These are phyloP conservation scores for Brachypalpus laphriformis DNA, from an alignment of 2,888 invertebrate species.

Conservation along the genomic window DNA sequence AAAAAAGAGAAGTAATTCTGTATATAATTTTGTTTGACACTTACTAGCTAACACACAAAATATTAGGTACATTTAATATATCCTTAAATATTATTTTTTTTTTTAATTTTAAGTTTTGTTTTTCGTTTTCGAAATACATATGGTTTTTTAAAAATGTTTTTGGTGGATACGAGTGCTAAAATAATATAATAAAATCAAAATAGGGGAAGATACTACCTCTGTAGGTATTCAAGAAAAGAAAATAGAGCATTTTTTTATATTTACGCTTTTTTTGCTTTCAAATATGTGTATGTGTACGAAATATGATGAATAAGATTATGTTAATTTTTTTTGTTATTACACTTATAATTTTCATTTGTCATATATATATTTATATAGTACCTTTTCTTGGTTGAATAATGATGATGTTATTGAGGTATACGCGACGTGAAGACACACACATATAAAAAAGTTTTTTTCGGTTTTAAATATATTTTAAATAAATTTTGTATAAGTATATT, in stretches of 20 bases:
- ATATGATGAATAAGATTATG: slow-evolving; percentile 57
- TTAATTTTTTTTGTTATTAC: slow-evolving; percentile 51
- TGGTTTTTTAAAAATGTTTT: too few species aligned
- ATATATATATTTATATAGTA: slow-evolving; percentile 51
- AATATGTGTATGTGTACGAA: slow-evolving; percentile 50
- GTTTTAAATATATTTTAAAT: slow-evolving; percentile 64
- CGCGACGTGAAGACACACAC: slow-evolving; percentile 84
- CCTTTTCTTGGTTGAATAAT: slow-evolving; percentile 65
- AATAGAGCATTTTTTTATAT: slow-evolving; percentile 23
- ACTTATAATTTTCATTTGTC: slow-evolving; percentile 55
- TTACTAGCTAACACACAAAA: slow-evolving; percentile 82
- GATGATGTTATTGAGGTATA: slow-evolving; percentile 84
- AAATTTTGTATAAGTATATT: slow-evolving; percentile 71
- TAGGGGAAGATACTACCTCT: neutral
- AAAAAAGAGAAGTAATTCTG: slow-evolving; percentile 57
- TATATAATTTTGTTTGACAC: slow-evolving; percentile 77
- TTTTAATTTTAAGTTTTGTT: slow-evolving; percentile 72
- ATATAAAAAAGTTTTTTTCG: slow-evolving; percentile 78
- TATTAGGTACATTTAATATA: slow-evolving; percentile 81
- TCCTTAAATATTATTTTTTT: slow-evolving; percentile 23
- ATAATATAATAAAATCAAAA: neutral
- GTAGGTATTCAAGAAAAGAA: neutral
- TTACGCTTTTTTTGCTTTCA: slow-evolving; percentile 16
- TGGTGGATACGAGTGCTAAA: neutral
- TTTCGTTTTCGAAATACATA: slow-evolving; percentile 66